phyloP scores from a whole-genome alignment of 2,797 vertebrate genomes.

The Enteromius viviparus region DNA sequence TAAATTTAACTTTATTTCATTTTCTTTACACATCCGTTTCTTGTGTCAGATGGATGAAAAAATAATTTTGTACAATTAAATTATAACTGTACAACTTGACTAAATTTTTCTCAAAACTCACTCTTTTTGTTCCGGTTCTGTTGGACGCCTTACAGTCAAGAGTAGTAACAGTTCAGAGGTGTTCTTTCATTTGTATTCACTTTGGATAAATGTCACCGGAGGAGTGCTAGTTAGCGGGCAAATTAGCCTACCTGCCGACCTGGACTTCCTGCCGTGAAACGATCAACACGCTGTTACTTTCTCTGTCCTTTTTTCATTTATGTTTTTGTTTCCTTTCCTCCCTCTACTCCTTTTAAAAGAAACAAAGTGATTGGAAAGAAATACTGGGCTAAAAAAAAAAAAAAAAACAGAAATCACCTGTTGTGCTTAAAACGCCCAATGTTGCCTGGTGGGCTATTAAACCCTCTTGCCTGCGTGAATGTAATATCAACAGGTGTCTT shows the following conservation, averaged over 20 bases:
- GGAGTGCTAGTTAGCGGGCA: constrained; percentile 37
- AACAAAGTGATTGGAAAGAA: constrained; percentile 22
- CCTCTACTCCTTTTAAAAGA: constrained; percentile 39
- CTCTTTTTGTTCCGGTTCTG: not conserved
- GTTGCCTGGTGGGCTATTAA: constrained; percentile 34
- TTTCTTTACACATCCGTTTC: no score
- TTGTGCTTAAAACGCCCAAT: constrained; percentile 24
- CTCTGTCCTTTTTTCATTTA: constrained; percentile 29
- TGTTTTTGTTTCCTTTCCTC: constrained; percentile 15
- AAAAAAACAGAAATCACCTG: constrained; percentile 23
- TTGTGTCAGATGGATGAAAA: not conserved
- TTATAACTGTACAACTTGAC: not conserved
- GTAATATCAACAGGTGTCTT: constrained; percentile 36
- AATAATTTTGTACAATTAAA: no score
- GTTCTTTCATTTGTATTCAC: constrained; percentile 32
- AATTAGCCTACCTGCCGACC: constrained; percentile 46
- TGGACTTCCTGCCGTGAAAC: constrained; percentile 13
- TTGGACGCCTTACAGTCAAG: constrained; percentile 18
- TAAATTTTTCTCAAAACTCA: not conserved
- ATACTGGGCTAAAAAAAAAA: constrained; percentile 35
- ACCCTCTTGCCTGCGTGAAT: constrained; percentile 13
- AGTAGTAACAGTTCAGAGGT: not conserved
- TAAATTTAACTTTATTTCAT: not conserved
- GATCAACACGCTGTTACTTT: not conserved
- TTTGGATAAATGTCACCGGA: constrained; percentile 28